Percentiles rank a stretch among this genome's conserved stretches.
These are phyloP conservation scores for Drosophila tanythrix DNA, from an alignment of 2,888 invertebrate species.

Conservation along the genomic window DNA sequence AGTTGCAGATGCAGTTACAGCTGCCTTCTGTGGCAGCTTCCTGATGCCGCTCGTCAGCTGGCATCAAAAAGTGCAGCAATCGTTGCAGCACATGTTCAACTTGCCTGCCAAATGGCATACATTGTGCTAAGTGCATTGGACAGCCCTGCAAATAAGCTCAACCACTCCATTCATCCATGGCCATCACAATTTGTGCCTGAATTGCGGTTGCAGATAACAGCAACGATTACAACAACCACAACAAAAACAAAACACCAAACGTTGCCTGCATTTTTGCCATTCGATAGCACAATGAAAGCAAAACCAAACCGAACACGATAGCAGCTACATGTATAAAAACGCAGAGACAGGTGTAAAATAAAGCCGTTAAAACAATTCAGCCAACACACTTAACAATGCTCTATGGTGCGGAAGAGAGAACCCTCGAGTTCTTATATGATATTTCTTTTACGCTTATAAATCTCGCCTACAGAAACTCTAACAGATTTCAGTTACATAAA, in stretches of 20 bases:
- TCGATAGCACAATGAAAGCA: constrained; percentile 55
- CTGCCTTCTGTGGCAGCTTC: constrained; percentile 5
- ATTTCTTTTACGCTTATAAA: background rate
- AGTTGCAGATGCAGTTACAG: constrained; percentile 5
- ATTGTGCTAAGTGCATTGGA: constrained; percentile 17
- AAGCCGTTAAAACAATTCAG: constrained; percentile 44
- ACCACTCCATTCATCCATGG: background rate
- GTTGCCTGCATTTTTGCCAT: constrained; percentile 43
- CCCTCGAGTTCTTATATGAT: background rate
- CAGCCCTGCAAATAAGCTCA: constrained; percentile 25
- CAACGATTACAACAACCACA: constrained; percentile 37
- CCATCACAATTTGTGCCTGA: constrained; percentile 54
- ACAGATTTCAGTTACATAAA: background rate
- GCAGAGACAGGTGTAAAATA: constrained; percentile 46
- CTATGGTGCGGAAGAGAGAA: background rate
- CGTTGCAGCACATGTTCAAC: constrained; percentile 51
- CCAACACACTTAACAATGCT: constrained; percentile 19
- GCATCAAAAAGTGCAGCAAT: constrained; percentile 34
- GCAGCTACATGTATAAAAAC: background rate
- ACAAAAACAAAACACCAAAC: constrained; percentile 18
- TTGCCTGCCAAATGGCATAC: constrained; percentile 39
- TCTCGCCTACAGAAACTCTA: background rate
- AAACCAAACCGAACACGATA: constrained; percentile 28
- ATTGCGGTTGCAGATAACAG: constrained; percentile 64
- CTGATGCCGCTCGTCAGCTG: constrained; percentile 17